Evolutionary conservation across 2,797 vertebrate genomes (phyloP).

Genomic region (Tapirus indicus): DNA sequence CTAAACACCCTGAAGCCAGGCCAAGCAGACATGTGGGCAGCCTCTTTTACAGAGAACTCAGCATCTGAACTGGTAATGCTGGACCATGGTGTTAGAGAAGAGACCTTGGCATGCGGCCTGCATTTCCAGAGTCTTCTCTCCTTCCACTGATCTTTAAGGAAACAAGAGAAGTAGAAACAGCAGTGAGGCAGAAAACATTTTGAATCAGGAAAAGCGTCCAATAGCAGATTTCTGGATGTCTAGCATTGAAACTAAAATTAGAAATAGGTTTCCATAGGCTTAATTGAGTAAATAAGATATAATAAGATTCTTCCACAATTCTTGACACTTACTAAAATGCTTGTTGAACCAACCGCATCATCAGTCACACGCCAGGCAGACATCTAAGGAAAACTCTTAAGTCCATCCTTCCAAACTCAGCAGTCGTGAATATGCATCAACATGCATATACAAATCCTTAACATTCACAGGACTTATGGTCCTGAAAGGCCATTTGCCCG

Average conservation of each 20-base stretch:
- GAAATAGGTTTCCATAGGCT: slow-evolving; percentile 1
- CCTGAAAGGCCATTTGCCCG: background rate
- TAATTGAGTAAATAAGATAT: background rate
- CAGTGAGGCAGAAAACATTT: slow-evolving; percentile 52
- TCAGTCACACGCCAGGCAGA: background rate
- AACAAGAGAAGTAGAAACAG: slow-evolving; percentile 40
- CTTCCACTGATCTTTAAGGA: slow-evolving; percentile 61
- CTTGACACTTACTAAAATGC: background rate
- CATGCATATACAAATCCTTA: background rate
- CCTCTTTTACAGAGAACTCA: slow-evolving; percentile 76
- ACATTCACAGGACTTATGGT: background rate
- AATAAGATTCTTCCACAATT: background rate
- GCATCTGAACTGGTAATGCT: slow-evolving; percentile 66
- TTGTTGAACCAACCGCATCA: background rate
- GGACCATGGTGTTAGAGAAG: slow-evolving; percentile 69
- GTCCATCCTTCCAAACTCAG: background rate
- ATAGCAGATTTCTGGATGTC: slow-evolving; percentile 16
- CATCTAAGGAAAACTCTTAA: background rate
- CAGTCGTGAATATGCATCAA: background rate
- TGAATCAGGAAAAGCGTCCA: slow-evolving; percentile 57
- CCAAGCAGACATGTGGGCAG: slow-evolving; percentile 66
- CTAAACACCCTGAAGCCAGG: slow-evolving; percentile 63
- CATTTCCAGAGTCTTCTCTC: slow-evolving; percentile 81
- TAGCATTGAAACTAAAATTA: background rate
- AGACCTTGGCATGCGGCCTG: slow-evolving; percentile 79